Conservation (phyloP, 2,888 invertebrate genomes). For the Hypomecis atomaria region DNA sequence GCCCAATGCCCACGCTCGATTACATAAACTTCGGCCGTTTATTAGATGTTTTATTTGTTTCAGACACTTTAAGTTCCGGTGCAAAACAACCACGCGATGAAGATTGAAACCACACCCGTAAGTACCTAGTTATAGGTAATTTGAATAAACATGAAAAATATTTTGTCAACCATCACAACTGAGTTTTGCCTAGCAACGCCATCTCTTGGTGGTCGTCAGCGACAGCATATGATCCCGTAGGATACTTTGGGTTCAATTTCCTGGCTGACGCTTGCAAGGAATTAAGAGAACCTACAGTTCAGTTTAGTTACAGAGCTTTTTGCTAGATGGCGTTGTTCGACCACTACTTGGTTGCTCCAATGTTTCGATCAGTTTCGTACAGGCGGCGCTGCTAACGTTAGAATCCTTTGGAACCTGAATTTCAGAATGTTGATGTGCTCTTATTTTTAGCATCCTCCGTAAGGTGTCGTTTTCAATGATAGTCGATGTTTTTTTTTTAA, state of each 20-base stretch:
- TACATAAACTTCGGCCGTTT: constrained; percentile 6
- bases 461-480: constrained; percentile 50
- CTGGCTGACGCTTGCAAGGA: neutral
- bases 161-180: constrained; percentile 57
- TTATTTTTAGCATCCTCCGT: constrained; percentile 46
- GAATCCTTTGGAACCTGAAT: neutral
- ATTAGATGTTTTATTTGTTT: constrained; percentile 50
- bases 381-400: constrained; percentile 22
- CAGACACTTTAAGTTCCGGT: constrained; percentile 69
- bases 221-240: constrained; percentile 46
- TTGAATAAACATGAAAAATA: constrained; percentile 24
- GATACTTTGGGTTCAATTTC: constrained; percentile 32
- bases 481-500: no score
- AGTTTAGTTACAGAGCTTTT: constrained; percentile 13
- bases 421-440: neutral
- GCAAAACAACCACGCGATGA: constrained; percentile 59
- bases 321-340: constrained; percentile 38
- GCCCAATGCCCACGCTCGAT: constrained; percentile 36
- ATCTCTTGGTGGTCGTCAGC: constrained; percentile 55
- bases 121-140: constrained; percentile 61
- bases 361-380: neutral
- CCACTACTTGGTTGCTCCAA: neutral
- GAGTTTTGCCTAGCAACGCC: constrained; percentile 58
- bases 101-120: constrained; percentile 74
- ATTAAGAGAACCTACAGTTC: neutral